Base-by-base conservation (phyloP, 2,113 vertebrate genomes). In the Halcyon malimbica region DNA sequence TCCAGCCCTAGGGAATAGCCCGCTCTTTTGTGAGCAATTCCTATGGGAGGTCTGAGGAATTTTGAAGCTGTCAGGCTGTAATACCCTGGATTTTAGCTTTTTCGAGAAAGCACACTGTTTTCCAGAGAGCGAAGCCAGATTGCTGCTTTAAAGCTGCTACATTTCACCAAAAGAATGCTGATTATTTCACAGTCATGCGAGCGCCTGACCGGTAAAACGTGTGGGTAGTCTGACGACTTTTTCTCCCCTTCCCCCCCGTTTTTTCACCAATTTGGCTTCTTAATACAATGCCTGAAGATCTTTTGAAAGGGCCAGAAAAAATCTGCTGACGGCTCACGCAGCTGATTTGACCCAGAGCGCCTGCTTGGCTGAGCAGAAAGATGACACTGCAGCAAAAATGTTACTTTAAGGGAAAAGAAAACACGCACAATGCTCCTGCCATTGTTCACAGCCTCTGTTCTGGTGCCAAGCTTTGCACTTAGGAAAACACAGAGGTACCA, bases 321-420 rank as follows among this genome's bases (percentile, higher is more conserved):
- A 96, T 96, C 97, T 98, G 98, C 98, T 98, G 98, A 98, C 96
- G 92, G 97, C 97, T 97, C 94, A 75, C 17, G 95, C 95, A 87
- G 83, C 97, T 96, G 97, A 98, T 97, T 74, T 93, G 98, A 98
- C 97, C 97, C 95, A 57, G 93, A 95, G 84, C 51, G 89, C 90
- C 95, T 97, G 96, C 96, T 97, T 96, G 94, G 94, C 95, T 96
- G 95, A 96, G 96, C 97, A 97, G 97, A 97, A 97, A 97, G 96
- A 97, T 97, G 96, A 97, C 97, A 97, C 93, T 95, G 96, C 97
- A 96, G 96, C 95, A 96, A 96, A 97, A 97, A 97, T 89, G 96
- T 97, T 96, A 97, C 95, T 97, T 94, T 96, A 94, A 92, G 89
- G 87, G 94, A 91, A 97, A 97, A 97, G 93, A 97, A 97, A 97